Evolutionary conservation across 1,140 invertebrate genomes (phyloP), one percentile per base, ranked within the genome.

Genomic region (Drosophila quadrilineata): DNA sequence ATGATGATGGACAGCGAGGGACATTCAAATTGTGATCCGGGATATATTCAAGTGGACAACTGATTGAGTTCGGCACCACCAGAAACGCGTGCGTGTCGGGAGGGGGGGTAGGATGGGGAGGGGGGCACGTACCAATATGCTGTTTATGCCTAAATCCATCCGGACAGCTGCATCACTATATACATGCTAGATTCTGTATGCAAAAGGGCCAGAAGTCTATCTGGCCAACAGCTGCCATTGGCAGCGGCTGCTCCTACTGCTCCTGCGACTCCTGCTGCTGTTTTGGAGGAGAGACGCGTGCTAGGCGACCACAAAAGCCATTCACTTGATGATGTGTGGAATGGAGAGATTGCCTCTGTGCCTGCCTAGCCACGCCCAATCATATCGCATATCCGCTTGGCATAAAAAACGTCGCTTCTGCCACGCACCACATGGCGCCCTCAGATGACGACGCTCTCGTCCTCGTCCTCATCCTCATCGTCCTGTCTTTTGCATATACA

Each of bases 351-450:
- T 75, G 74, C 71, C n/a, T n/a, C n/a, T n/a, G n/a, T n/a, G n/a
- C n/a, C n/a, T 62, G 46, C 72, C 45, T 38, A 3, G 59, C 26
- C 64, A 72, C 80, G 72, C 71, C 80, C 67, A 63, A 65, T 43
- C 71, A 71, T 80, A 86, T 86, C 80, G 75, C 82, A 87, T 86
- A 86, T 86, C 80, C 75, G 84, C 50, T 85, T 71, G 74, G 74
- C 63, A 74, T 84, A 85, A 84, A 84, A 84, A 84, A 84, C 54
- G 29, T 22, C 22, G 19, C 57, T 50, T 33, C 73, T 79, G 79
- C 59, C 77, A 84, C 69, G 73, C 77, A 74, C 75, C 80, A 86
- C 82, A 86, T 86, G 80, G 75, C 80, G 75, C 82, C 74, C 58
- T 69, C 68, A 50, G 35, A 31, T 48, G 56, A 38, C 29, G 49